phyloP scores from a whole-genome alignment of 2,113 vertebrate genomes.

The Rhynchopsitta pachyrhyncha region DNA sequence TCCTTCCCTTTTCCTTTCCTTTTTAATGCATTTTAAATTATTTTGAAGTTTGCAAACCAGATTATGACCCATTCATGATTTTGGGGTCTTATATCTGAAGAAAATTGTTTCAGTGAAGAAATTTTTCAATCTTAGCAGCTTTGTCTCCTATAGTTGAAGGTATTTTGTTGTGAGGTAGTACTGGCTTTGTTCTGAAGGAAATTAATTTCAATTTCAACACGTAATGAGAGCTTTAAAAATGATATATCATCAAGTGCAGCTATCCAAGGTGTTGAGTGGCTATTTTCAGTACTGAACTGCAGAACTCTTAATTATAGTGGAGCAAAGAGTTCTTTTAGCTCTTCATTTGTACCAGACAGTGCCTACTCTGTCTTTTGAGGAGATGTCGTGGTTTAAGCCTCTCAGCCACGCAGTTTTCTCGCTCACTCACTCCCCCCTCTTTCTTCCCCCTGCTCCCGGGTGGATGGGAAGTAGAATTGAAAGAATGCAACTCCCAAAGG shows the following conservation, averaged over 20 bases:
- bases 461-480: too few relatives aligned
- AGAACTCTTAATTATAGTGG: not conserved
- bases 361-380: not conserved
- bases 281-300: not conserved
- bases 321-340: not conserved
- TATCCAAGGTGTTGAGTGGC: not conserved
- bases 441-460: too few relatives aligned
- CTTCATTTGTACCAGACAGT: not conserved
- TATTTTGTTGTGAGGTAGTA: not conserved
- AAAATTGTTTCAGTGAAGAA: not conserved
- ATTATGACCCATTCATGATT: not conserved
- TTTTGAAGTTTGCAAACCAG: not conserved
- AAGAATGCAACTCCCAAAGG: too few relatives aligned
- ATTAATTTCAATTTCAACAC: not conserved
- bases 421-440: too few relatives aligned
- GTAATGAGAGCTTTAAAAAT: not conserved
- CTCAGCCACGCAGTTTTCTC: too few relatives aligned
- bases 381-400: not conserved
- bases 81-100: not conserved
- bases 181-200: not conserved
- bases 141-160: not conserved
- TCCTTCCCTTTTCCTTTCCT: not conserved
- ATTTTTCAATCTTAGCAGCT: not conserved
- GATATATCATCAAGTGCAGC: fast-evolving
- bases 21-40: not conserved